A percentile compares a stretch with the other conserved stretches of the same genome.
Evolutionary conservation across 2,797 vertebrate genomes (phyloP).

Genomic region (Pitangus sulphuratus): DNA sequence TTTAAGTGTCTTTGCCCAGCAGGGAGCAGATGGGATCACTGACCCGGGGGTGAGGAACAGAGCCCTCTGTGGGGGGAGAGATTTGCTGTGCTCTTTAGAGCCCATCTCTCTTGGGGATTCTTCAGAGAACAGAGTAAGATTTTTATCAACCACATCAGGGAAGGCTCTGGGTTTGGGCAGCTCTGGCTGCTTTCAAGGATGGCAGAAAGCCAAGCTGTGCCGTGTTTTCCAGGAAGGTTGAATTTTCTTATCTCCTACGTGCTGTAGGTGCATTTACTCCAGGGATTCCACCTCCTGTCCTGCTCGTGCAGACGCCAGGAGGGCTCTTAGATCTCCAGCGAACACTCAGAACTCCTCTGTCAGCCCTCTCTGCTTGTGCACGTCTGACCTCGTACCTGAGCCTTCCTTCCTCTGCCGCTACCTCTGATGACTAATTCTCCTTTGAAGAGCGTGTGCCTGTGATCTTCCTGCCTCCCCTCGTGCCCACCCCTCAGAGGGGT

Average conservation of each 20-base stretch:
- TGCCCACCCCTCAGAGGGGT: slow-evolving; percentile 1
- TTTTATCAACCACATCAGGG: not conserved
- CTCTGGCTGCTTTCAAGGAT: not conserved
- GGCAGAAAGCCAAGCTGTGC: not conserved
- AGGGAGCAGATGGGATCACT: not conserved
- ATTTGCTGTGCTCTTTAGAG: not conserved
- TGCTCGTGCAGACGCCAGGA: fast-evolving
- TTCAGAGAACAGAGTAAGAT: not conserved
- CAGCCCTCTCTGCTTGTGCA: not conserved
- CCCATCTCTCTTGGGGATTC: not conserved
- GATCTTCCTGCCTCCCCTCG: slow-evolving; percentile 17
- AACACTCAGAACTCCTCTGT: not conserved
- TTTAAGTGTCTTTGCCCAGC: not conserved
- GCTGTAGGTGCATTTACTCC: not conserved
- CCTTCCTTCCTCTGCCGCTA: slow-evolving; percentile 46
- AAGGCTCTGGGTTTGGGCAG: not conserved
- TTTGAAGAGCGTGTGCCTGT: slow-evolving; percentile 36
- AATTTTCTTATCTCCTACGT: not conserved
- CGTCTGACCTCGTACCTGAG: slow-evolving; percentile 52
- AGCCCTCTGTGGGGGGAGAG: not conserved
- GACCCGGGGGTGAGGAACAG: not conserved
- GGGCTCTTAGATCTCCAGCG: not conserved
- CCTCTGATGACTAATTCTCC: slow-evolving; percentile 30
- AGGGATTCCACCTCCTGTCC: not conserved
- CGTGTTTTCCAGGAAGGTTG: not conserved